These are phyloP conservation scores for Holotrichia oblita DNA, from an alignment of 1,140 invertebrate species.

Conservation along the genomic window DNA sequence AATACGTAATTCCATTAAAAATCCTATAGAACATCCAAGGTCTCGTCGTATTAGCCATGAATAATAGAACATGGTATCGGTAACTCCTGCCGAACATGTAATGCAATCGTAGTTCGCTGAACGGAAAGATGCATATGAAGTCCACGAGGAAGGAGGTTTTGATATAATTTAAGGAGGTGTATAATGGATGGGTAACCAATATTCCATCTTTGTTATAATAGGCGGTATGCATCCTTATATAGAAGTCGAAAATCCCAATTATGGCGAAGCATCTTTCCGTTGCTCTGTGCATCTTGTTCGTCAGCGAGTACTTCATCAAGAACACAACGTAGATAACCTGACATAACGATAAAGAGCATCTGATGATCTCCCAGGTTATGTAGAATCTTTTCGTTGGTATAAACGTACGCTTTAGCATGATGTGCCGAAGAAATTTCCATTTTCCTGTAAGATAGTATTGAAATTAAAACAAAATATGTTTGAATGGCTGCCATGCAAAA, in stretches of 20 bases:
- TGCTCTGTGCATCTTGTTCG: background rate
- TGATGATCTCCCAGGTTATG: constrained; percentile 42
- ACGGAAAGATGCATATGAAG: background rate
- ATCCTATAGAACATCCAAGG: constrained; percentile 27
- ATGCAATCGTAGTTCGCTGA: background rate
- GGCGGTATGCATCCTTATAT: constrained; percentile 61
- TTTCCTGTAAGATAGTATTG: no score
- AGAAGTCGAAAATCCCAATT: constrained; percentile 61
- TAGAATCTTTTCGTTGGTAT: constrained; percentile 41
- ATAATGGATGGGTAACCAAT: constrained; percentile 46
- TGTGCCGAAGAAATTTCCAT: constrained; percentile 28
- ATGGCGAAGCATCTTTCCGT: constrained; percentile 33
- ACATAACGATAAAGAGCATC: background rate
- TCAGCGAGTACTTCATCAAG: constrained; percentile 3
- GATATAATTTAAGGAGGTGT: constrained; percentile 22
- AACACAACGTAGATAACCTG: constrained; percentile 7
- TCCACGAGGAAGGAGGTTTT: constrained; percentile 24
- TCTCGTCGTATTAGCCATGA: background rate
- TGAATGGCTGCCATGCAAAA: no score
- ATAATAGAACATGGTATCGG: background rate
- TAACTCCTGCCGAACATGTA: constrained; percentile 7
- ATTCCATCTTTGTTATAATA: constrained; percentile 62
- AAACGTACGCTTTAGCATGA: constrained; percentile 38
- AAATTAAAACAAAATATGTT: no score
- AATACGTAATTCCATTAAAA: constrained; percentile 28